A percentile compares a stretch with the other conserved stretches of the same genome.
These are phyloP conservation scores for Eublepharis macularius DNA, from an alignment of 2,113 vertebrate genomes.

Conservation along the genomic window DNA sequence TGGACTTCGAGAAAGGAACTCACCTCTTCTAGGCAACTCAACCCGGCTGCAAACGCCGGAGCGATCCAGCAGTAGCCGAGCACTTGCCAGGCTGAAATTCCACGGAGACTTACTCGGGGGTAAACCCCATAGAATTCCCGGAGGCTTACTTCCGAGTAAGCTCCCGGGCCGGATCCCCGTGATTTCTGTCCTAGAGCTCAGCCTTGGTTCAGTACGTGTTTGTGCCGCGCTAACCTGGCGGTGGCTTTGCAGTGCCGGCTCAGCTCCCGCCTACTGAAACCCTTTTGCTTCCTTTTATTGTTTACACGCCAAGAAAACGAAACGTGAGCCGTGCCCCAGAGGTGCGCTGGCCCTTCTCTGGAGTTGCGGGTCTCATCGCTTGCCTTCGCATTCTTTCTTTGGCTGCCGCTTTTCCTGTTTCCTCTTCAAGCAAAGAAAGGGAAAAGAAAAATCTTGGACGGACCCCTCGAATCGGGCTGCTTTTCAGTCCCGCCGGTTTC, in stretches of 20 bases:
- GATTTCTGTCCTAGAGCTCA: no score
- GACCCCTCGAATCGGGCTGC: background rate
- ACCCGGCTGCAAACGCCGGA: no score
- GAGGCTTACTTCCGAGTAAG: background rate
- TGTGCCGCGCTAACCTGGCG: no score
- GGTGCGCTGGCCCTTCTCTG: no score
- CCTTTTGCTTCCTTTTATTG: background rate
- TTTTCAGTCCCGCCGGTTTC: no score
- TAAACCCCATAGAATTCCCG: background rate
- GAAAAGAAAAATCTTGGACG: background rate
- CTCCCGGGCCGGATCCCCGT: background rate
- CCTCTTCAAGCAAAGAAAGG: background rate
- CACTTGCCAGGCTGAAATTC: background rate
- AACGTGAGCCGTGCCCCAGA: no score
- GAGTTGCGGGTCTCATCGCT: no score
- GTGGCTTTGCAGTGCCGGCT: no score
- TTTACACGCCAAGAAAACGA: background rate
- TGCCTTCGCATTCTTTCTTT: no score
- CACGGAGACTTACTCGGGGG: background rate
- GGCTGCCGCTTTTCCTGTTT: background rate
- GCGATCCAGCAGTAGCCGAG: background rate
- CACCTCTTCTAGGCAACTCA: no score
- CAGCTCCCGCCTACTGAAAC: background rate
- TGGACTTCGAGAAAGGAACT: no score
- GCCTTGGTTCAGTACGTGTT: no score